Conservation (phyloP, 2,113 vertebrate species). For the Passer montanus region DNA sequence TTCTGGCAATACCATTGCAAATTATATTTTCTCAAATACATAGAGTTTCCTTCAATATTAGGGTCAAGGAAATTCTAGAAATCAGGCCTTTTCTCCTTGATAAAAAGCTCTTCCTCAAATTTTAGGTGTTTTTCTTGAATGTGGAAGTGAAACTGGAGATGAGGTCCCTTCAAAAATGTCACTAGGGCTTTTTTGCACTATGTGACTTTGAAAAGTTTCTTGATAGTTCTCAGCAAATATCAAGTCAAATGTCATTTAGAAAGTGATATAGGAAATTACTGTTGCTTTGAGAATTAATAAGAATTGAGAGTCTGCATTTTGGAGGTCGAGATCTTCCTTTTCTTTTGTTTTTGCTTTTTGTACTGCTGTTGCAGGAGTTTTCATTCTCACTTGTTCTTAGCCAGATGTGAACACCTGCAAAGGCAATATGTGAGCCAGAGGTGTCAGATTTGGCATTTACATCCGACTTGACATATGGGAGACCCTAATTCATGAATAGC, state of each 20-base stretch:
- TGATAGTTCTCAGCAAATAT: slow-evolving; percentile 7
- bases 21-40: background rate
- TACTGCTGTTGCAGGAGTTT: slow-evolving; percentile 57
- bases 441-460: slow-evolving; percentile 66
- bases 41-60: background rate
- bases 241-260: slow-evolving; percentile 15
- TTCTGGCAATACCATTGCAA: background rate
- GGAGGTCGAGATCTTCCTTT: slow-evolving; percentile 3
- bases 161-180: background rate
- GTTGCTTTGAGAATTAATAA: slow-evolving; percentile 45
- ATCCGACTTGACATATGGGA: slow-evolving; percentile 43
- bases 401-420: slow-evolving; percentile 71
- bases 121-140: background rate
- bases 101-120: background rate
- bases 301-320: background rate
- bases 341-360: slow-evolving; percentile 30
- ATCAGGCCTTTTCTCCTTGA: background rate
- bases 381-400: slow-evolving; percentile 60
- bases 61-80: background rate
- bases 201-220: background rate
- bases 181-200: background rate
- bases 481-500: slow-evolving; percentile 30
- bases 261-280: slow-evolving; percentile 36
- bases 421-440: slow-evolving; percentile 44
- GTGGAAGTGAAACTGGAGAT: background rate